Evolutionary conservation across 1,140 invertebrate species (phyloP).

Genomic region (Leucophenga varia): DNA sequence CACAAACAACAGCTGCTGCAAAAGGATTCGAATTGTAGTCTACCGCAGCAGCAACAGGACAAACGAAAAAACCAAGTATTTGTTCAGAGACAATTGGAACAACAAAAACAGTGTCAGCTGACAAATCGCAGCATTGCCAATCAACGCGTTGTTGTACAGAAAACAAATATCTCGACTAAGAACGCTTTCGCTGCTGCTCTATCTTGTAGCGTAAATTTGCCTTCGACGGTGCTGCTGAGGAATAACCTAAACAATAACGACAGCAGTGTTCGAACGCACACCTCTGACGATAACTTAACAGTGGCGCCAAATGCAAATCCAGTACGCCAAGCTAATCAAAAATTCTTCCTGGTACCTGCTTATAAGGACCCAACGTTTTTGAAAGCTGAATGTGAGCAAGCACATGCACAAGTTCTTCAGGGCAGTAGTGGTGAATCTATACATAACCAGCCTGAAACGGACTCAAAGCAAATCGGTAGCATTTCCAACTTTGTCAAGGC

Average conservation of each 20-base stretch:
- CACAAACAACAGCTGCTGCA: constrained; percentile 16
- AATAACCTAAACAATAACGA: no score
- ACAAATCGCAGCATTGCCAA: not conserved
- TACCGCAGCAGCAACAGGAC: constrained; percentile 7
- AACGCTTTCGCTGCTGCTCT: no score
- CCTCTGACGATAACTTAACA: not conserved
- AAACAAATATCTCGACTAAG: no score
- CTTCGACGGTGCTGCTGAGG: no score
- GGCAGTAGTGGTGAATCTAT: constrained; percentile 2
- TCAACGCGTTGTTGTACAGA: not conserved
- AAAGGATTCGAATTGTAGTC: no score
- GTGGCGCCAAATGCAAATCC: constrained; percentile 27
- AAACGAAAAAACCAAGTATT: constrained; percentile 4
- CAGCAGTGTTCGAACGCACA: not conserved
- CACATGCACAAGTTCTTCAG: constrained; percentile 42
- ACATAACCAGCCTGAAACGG: constrained; percentile 5
- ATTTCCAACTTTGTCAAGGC: no score
- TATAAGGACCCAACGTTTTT: constrained; percentile 48
- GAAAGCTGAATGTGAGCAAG: constrained; percentile 50
- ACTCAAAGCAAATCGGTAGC: constrained; percentile 7
- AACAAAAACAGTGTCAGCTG: not conserved
- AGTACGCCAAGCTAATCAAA: constrained; percentile 42
- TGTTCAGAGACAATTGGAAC: not conserved
- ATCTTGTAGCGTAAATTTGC: no score
- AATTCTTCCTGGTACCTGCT: constrained; percentile 38